A percentile compares a stretch with the other conserved stretches of the same genome.
These are phyloP conservation scores for Lysiphlebus fabarum DNA, from an alignment of 1,140 invertebrate genomes.

Conservation along the genomic window DNA sequence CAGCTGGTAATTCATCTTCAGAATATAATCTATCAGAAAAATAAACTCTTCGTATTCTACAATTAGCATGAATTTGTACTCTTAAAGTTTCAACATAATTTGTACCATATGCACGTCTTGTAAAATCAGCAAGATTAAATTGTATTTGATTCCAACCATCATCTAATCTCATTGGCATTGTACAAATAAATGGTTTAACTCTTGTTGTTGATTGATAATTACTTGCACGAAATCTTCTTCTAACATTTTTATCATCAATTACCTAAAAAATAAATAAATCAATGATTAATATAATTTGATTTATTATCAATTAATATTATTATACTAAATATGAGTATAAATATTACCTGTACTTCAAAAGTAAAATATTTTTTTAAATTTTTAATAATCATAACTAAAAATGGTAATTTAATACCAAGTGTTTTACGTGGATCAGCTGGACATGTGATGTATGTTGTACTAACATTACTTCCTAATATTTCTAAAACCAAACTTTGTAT, in stretches of 20 bases:
- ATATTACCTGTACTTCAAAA: constrained; percentile 98
- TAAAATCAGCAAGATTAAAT: constrained; percentile 98
- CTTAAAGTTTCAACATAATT: constrained; percentile 98
- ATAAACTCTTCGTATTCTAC: constrained; percentile 94
- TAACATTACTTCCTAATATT: constrained; percentile 98
- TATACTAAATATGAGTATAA: no score
- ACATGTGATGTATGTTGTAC: constrained; percentile 97
- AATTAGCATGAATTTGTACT: constrained; percentile 99
- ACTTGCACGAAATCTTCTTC: constrained; percentile 91
- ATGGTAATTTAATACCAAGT: constrained; percentile 96
- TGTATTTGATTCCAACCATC: constrained; percentile 99
- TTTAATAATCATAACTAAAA: constrained; percentile 99
- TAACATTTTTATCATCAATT: constrained; percentile 95
- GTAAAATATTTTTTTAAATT: constrained; percentile 99
- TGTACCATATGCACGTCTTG: constrained; percentile 94
- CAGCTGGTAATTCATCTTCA: constrained; percentile 98
- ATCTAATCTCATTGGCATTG: constrained; percentile 97
- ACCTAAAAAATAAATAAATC: constrained; percentile 62
- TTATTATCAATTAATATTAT: no score
- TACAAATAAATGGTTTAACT: constrained; percentile 98
- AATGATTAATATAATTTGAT: no score
- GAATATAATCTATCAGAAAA: constrained; percentile 98
- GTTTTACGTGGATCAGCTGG: constrained; percentile 97
- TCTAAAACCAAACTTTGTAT: constrained; percentile 98
- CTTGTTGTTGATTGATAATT: constrained; percentile 98